Conservation (phyloP, 2,113 vertebrate genomes). For the Melozone crissalis region DNA sequence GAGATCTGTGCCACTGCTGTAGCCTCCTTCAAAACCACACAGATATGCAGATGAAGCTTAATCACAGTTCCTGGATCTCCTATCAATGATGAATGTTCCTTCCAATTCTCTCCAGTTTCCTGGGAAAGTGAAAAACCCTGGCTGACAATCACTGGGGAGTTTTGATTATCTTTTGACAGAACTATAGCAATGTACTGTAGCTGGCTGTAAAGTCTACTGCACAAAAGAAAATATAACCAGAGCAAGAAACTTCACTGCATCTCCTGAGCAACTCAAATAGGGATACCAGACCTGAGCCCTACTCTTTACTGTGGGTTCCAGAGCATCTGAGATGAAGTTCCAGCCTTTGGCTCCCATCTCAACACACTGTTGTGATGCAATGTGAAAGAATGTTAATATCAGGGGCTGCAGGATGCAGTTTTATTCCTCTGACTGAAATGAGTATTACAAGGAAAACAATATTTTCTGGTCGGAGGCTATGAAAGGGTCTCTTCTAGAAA, state of each 20-base stretch:
- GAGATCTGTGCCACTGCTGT: background rate
- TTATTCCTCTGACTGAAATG: background rate
- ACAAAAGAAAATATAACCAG: background rate
- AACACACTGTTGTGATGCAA: background rate
- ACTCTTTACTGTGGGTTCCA: background rate
- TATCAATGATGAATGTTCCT: background rate
- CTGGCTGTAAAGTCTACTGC: background rate
- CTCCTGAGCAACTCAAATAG: background rate
- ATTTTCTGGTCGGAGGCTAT: background rate
- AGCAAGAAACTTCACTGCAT: background rate
- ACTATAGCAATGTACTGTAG: background rate
- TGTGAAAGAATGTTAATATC: background rate
- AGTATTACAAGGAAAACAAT: background rate
- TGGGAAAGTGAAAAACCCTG: background rate
- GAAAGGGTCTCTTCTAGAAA: background rate
- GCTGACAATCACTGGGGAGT: background rate
- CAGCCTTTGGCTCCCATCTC: background rate
- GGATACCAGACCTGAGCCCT: background rate
- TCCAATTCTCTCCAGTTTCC: background rate
- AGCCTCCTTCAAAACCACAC: background rate
- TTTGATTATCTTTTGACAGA: background rate
- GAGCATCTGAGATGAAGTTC: background rate
- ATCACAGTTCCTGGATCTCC: background rate
- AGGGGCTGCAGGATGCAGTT: background rate
- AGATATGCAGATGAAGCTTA: background rate